Conservation (phyloP, 2,113 vertebrate genomes). For the Piprites chloris region DNA sequence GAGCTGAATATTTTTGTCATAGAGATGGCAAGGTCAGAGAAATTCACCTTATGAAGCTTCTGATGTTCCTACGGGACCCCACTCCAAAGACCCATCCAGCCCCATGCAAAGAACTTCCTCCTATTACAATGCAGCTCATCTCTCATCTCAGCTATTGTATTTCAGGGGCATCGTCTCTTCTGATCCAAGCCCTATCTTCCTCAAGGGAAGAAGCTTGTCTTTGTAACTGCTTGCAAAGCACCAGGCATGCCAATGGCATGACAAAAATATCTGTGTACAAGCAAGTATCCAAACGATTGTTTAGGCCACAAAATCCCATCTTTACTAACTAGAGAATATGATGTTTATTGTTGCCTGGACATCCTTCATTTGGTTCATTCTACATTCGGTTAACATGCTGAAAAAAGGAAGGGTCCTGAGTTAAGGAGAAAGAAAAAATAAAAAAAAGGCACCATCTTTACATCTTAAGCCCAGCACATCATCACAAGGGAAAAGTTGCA, state of each 20-base stretch:
- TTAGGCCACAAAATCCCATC: background rate
- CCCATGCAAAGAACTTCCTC: background rate
- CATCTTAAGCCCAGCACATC: background rate
- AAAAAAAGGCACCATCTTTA: background rate
- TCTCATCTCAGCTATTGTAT: background rate
- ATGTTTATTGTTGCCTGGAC: background rate
- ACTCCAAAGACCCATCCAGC: background rate
- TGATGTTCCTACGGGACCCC: background rate
- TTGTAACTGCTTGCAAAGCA: background rate
- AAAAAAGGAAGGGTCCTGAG: background rate
- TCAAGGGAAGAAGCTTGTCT: background rate
- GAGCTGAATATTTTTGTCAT: slow-evolving; percentile 5
- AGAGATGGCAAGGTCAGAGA: slow-evolving; percentile 12
- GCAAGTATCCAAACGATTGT: background rate
- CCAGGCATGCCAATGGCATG: background rate
- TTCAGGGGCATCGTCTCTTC: background rate
- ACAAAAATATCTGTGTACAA: background rate
- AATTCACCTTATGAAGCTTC: background rate
- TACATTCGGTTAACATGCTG: background rate
- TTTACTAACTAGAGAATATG: background rate
- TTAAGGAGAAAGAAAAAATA: background rate
- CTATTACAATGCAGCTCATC: background rate
- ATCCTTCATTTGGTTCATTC: background rate
- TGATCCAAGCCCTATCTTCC: background rate
- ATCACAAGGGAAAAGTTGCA: background rate